phyloP scores from a whole-genome alignment of 2,888 invertebrate species.

The Glyphotaelius pellucidus region DNA sequence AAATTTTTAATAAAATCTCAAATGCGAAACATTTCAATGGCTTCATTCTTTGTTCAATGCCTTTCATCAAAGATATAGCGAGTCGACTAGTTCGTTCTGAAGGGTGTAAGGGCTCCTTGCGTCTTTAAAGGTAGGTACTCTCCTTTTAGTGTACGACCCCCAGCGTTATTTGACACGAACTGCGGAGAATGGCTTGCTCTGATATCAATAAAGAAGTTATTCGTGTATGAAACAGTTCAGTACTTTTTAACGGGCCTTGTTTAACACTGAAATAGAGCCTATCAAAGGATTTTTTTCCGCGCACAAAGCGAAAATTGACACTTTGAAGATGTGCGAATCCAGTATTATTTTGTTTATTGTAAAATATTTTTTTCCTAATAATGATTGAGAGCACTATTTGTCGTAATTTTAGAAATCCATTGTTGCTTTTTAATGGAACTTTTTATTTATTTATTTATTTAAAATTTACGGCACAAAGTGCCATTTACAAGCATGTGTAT shows the following conservation, averaged over 20 bases:
- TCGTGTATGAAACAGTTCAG: not conserved
- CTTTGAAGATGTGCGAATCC: not conserved
- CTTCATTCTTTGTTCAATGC: conserved; percentile 12
- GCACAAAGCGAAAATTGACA: not conserved
- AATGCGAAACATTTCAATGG: conserved; percentile 17
- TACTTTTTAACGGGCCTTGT: not conserved
- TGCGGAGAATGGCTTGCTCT: not conserved
- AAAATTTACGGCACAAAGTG: too few relatives aligned
- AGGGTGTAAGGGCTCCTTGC: not conserved
- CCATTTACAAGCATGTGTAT: too few relatives aligned
- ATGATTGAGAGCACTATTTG: not conserved
- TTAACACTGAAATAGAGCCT: not conserved
- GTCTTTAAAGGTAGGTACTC: conserved; percentile 9
- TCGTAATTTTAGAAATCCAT: not conserved
- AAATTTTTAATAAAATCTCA: not conserved
- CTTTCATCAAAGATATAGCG: conserved; percentile 10
- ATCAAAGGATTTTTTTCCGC: not conserved
- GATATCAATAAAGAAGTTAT: conserved; percentile 2
- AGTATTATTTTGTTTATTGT: too few relatives aligned
- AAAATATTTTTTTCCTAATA: not conserved
- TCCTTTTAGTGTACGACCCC: conserved; percentile 18
- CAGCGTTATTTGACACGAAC: not conserved
- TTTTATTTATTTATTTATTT: too few relatives aligned
- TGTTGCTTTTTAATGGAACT: not conserved
- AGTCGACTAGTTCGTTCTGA: conserved; percentile 4